Conservation (phyloP, 1,140 invertebrate species). For the Drosophila ohnishii region DNA sequence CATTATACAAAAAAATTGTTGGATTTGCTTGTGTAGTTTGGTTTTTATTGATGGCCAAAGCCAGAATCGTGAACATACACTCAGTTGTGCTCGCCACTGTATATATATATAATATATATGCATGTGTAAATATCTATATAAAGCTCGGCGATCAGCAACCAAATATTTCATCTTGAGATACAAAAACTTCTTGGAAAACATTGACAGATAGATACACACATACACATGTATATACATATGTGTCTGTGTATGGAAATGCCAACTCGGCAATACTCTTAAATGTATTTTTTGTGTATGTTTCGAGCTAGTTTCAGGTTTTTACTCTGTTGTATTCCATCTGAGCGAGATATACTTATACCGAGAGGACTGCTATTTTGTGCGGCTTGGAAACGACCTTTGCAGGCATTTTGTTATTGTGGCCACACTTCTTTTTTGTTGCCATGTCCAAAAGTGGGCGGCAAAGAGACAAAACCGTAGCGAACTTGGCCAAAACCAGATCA, state of each 20-base stretch:
- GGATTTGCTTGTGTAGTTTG: too few species aligned
- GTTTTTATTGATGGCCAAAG: too few species aligned
- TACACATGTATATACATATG: not conserved
- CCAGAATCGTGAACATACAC: too few species aligned
- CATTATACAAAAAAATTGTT: too few species aligned
- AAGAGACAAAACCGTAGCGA: constrained; percentile 17
- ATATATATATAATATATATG: constrained; percentile 12
- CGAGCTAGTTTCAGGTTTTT: constrained; percentile 53
- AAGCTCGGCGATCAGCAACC: constrained; percentile 39
- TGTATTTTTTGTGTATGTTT: constrained; percentile 27
- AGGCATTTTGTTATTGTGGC: constrained; percentile 41
- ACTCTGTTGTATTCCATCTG: constrained; percentile 21
- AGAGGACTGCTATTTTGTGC: constrained; percentile 22
- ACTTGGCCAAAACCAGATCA: constrained; percentile 25
- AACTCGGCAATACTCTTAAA: constrained; percentile 52
- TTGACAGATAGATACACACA: constrained; percentile 29
- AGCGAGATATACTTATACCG: constrained; percentile 14
- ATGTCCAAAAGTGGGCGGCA: constrained; percentile 43
- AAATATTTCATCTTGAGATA: constrained; percentile 53
- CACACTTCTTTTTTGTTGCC: constrained; percentile 21
- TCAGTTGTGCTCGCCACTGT: too few species aligned
- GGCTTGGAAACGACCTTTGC: constrained; percentile 51
- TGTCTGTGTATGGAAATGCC: constrained; percentile 41
- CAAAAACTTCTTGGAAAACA: constrained; percentile 64
- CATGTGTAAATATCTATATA: constrained; percentile 21